A percentile compares a stretch with the other conserved stretches of the same genome.
Evolutionary conservation across 1,140 invertebrate genomes (phyloP).

Genomic region (Diprion similis): DNA sequence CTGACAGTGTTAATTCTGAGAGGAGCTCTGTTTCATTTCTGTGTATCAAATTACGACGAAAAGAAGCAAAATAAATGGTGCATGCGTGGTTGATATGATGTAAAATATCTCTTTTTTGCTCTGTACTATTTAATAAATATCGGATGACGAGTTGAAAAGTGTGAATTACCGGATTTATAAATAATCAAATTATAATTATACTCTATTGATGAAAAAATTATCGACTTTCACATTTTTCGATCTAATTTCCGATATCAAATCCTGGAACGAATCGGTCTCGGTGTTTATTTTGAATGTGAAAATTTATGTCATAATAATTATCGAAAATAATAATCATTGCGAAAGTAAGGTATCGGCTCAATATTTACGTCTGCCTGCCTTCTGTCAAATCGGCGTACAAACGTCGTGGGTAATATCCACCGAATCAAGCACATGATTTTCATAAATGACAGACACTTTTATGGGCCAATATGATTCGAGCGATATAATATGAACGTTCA

Average conservation of each 20-base stretch:
- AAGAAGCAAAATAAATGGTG: background rate
- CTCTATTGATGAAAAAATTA: no score
- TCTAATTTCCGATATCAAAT: no score
- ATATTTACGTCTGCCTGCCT: conserved; percentile 50
- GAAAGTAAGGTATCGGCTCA: conserved; percentile 23
- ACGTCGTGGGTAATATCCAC: conserved; percentile 34
- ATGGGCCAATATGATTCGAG: background rate
- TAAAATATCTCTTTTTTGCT: no score
- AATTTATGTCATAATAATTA: background rate
- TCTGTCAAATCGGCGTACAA: conserved; percentile 45
- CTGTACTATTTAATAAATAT: no score
- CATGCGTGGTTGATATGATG: background rate
- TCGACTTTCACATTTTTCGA: no score
- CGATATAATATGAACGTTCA: conserved; percentile 35
- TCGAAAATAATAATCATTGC: background rate
- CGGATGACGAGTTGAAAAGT: no score
- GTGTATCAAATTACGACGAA: background rate
- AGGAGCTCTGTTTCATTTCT: no score
- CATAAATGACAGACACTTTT: background rate
- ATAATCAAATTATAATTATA: background rate
- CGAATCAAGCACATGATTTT: background rate
- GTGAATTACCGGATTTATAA: background rate
- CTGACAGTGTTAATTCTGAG: background rate
- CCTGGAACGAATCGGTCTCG: background rate
- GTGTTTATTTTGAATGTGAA: background rate